Evolutionary conservation across 2,888 invertebrate species (phyloP).

Genomic region (Nephrotoma guestfalica): DNA sequence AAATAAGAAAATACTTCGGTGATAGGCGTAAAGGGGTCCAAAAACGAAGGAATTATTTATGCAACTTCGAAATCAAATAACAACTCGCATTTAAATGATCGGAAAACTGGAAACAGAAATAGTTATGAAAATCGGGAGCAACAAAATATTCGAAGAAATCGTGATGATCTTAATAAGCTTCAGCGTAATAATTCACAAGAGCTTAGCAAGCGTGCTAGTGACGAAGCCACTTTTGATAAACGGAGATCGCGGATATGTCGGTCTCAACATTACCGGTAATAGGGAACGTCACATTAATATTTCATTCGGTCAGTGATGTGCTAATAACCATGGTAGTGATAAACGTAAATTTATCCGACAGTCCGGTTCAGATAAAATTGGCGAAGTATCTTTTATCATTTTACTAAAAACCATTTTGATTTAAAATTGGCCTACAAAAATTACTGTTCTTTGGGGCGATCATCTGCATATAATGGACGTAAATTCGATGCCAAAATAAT

Average conservation of each 20-base stretch:
- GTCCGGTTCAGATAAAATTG: slow-evolving; percentile 90
- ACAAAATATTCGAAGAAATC: slow-evolving; percentile 50
- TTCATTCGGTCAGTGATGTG: slow-evolving; percentile 30
- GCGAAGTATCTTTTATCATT: slow-evolving; percentile 30
- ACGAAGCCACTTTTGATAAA: slow-evolving; percentile 29
- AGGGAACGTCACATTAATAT: slow-evolving; percentile 30
- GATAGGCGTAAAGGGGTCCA: neutral
- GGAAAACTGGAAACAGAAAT: neutral
- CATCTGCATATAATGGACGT: too few relatives aligned
- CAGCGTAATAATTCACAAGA: slow-evolving; percentile 20
- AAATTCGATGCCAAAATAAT: too few relatives aligned
- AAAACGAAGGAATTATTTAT: neutral
- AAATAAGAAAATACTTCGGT: neutral
- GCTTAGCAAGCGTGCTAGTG: slow-evolving; percentile 17
- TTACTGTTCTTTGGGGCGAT: too few relatives aligned
- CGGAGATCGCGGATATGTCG: slow-evolving; percentile 30
- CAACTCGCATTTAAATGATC: neutral
- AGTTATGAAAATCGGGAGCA: slow-evolving; percentile 48
- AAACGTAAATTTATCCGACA: slow-evolving; percentile 90
- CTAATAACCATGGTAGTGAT: slow-evolving; percentile 37
- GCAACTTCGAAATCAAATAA: neutral
- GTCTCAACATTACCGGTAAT: slow-evolving; percentile 30
- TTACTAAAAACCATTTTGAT: too few relatives aligned
- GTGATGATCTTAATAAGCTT: slow-evolving; percentile 32
- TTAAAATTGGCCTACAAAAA: too few relatives aligned